Conservation (phyloP, 2,888 invertebrate genomes). For the Molorchus minor region DNA sequence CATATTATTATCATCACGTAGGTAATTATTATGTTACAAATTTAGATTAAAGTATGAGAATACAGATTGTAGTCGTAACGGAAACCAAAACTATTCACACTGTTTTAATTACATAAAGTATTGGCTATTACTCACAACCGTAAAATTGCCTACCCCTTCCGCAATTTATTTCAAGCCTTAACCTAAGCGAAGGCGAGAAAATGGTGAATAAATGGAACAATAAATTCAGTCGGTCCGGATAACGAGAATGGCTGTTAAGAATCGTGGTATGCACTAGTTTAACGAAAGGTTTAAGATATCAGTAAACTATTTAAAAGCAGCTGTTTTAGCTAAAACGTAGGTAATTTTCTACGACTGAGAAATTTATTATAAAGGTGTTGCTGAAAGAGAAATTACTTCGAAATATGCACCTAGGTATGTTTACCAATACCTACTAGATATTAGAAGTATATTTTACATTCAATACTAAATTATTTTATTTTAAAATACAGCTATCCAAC, state of each 20-base stretch:
- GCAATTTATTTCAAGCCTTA: conserved; percentile 31
- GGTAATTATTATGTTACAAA: no score
- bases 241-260: conserved; percentile 14
- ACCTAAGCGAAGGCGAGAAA: conserved; percentile 43
- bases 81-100: conserved; percentile 45
- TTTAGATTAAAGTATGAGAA: no score
- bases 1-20: no score
- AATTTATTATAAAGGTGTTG: background rate
- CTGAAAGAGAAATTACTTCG: background rate
- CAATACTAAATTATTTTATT: no score
- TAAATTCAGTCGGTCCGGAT: conserved; percentile 47
- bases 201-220: conserved; percentile 52
- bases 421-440: background rate
- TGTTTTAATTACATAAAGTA: conserved; percentile 44
- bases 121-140: conserved; percentile 41
- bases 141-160: conserved; percentile 27
- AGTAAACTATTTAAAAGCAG: conserved; percentile 12
- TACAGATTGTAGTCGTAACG: no score
- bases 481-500: no score
- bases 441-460: background rate
- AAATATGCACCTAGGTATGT: background rate
- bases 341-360: background rate
- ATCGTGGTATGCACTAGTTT: conserved; percentile 15
- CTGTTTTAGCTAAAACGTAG: conserved; percentile 12
- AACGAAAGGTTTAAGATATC: conserved; percentile 20